Evolutionary conservation across 2,888 invertebrate species (phyloP).

Genomic region (Tridacna gigas): DNA sequence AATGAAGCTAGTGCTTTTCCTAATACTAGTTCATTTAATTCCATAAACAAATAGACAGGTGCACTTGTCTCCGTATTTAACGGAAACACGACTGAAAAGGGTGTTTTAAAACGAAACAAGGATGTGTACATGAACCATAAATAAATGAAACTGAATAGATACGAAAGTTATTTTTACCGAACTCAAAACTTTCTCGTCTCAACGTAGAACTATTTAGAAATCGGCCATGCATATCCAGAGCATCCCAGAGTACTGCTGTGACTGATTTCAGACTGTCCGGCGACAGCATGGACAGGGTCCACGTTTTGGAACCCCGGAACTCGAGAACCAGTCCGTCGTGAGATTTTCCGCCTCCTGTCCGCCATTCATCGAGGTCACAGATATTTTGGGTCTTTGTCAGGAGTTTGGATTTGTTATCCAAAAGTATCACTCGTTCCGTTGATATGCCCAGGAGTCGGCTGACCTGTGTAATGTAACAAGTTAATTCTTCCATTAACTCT

Average conservation of each 20-base stretch:
- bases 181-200: slow-evolving; percentile 80
- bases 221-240: slow-evolving; percentile 86
- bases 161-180: slow-evolving; percentile 66
- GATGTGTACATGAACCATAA: too few relatives aligned
- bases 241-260: slow-evolving; percentile 88
- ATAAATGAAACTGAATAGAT: too few relatives aligned
- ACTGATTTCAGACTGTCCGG: slow-evolving; percentile 86
- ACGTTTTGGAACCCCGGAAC: slow-evolving; percentile 87
- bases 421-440: slow-evolving; percentile 87
- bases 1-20: too few relatives aligned
- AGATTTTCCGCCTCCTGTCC: slow-evolving; percentile 88
- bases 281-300: slow-evolving; percentile 86
- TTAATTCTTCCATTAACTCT: too few relatives aligned
- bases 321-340: slow-evolving; percentile 88
- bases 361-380: slow-evolving; percentile 88
- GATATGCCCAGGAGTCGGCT: slow-evolving; percentile 88
- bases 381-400: slow-evolving; percentile 86
- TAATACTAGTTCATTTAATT: too few relatives aligned
- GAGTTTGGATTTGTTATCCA: slow-evolving; percentile 88
- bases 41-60: too few relatives aligned
- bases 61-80: too few relatives aligned
- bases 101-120: too few relatives aligned
- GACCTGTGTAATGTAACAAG: slow-evolving; percentile 84
- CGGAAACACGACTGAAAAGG: too few relatives aligned
- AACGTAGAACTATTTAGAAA: slow-evolving; percentile 78